Evolutionary conservation across 2,888 invertebrate species (phyloP).

Genomic region (Cryptosula pallasiana): DNA sequence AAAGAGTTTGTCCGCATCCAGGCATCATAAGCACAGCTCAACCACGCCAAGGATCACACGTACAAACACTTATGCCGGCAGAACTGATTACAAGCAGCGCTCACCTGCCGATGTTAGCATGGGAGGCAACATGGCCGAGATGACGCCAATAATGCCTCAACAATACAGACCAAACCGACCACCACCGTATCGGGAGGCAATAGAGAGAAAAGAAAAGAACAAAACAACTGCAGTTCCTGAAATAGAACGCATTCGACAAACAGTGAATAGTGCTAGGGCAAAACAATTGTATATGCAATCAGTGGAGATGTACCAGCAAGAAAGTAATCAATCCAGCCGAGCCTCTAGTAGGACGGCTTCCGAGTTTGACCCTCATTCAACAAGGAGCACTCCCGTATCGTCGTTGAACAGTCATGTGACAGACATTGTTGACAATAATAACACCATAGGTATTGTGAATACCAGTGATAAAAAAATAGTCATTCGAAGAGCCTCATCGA

Average conservation of each 20-base stretch:
- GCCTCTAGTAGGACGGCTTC: neutral
- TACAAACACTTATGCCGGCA: constrained; percentile 5
- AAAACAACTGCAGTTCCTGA: constrained; percentile 27
- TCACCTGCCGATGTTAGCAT: neutral
- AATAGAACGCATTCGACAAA: constrained; percentile 34
- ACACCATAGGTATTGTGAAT: neutral
- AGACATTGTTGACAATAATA: neutral
- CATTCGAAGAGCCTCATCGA: neutral
- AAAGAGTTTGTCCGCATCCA: neutral
- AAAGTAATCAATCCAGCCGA: neutral
- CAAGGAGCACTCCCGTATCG: neutral
- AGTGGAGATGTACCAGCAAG: constrained; percentile 28
- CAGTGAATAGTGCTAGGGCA: constrained; percentile 38
- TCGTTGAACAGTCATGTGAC: neutral
- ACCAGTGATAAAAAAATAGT: constrained; percentile 7
- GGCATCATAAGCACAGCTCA: neutral
- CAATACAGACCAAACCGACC: constrained; percentile 37
- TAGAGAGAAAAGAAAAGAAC: constrained; percentile 34
- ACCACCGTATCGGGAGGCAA: constrained; percentile 43
- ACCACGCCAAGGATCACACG: constrained; percentile 2
- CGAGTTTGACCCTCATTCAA: neutral
- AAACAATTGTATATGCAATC: constrained; percentile 44
- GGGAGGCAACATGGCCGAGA: constrained; percentile 9
- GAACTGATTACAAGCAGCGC: neutral
- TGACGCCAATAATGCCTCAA: constrained; percentile 14